These are phyloP conservation scores for Gila robusta DNA, from an alignment of 2,797 vertebrate genomes.

Conservation along the genomic window DNA sequence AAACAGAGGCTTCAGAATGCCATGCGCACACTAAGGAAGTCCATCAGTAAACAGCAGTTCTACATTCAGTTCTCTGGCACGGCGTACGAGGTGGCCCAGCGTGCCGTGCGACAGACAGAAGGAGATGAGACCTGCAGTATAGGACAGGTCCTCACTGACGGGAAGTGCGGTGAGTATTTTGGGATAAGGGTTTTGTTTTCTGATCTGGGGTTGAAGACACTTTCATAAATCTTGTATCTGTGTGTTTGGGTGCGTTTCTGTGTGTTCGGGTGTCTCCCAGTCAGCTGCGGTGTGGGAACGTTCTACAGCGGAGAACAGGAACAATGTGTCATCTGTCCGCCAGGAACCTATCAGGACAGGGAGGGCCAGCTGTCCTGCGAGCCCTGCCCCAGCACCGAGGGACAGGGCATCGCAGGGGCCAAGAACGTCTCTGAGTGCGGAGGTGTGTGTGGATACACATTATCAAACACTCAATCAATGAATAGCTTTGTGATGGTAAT, in stretches of 20 bases:
- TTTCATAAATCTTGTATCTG: slow-evolving; percentile 11
- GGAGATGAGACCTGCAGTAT: slow-evolving; percentile 83
- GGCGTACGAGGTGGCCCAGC: slow-evolving; percentile 93
- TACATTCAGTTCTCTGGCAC: slow-evolving; percentile 93
- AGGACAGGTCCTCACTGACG: slow-evolving; percentile 87
- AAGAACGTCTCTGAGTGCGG: slow-evolving; percentile 93
- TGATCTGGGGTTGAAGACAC: not conserved
- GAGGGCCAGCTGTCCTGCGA: slow-evolving; percentile 92
- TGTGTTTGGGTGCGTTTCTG: slow-evolving; percentile 30
- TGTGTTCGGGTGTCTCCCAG: slow-evolving; percentile 74
- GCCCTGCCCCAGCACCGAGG: slow-evolving; percentile 90
- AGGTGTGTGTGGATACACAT: slow-evolving; percentile 76
- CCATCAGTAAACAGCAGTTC: slow-evolving; percentile 95
- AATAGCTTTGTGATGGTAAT: slow-evolving; percentile 52
- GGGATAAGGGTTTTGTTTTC: slow-evolving; percentile 9
- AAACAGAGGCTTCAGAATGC: slow-evolving; percentile 91
- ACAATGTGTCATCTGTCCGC: slow-evolving; percentile 85
- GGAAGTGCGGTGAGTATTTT: slow-evolving; percentile 87
- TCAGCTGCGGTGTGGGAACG: slow-evolving; percentile 87
- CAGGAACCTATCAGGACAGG: slow-evolving; percentile 91
- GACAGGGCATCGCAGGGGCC: slow-evolving; percentile 85
- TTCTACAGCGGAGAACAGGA: slow-evolving; percentile 90
- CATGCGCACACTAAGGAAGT: slow-evolving; percentile 91
- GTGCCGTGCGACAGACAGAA: slow-evolving; percentile 81
- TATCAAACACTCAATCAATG: slow-evolving; percentile 19